Evolutionary conservation across 2,113 vertebrate species (phyloP), one percentile per base, ranked within the genome.

Genomic region (Sturnira hondurensis): DNA sequence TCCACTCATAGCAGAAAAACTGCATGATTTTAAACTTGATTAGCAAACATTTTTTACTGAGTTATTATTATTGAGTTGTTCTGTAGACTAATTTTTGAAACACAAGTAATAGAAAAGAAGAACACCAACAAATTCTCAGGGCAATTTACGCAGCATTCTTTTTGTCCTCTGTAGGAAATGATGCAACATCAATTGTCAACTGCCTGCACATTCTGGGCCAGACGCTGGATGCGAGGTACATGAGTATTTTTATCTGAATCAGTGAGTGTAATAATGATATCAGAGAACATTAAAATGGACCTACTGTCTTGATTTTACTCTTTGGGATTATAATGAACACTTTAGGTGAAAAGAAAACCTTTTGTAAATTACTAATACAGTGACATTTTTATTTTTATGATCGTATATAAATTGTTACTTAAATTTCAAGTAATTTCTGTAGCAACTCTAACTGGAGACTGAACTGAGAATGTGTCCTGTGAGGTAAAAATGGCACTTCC

Each of bases 161-260:
- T 22, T 63, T 97, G n/a, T 95, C n/a, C n/a, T 93, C 45, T 97
- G 92, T 98, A 99, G 99, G 99, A 91, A 99, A 99, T 20, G 99
- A 99, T 97, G 99, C 99, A 47, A 99, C 99, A 3, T 99, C 99
- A 67, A 99, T 99, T 28, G 99, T 99, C 97, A 99, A 99, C 98
- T 99, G 99, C 97, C 99, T 99, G 96, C 99, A 99, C 96, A 99
- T 99, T 92, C 97, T 99, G 97, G 99, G 99, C 93, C 99, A 99
- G 97, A 99, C 99, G 22, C 98, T 99, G 96, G 99, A 99, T 97
- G 99, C 99, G 1, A 99, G 99, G 99, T 99, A 98, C 97, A 95
- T 81, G 50, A 77, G 71, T 65, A 4, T 7, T 89, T 81, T 97
- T 67, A 56, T 92, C 3, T 86, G 89, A 93, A 86, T 50, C 22